Evolutionary conservation across 2,888 invertebrate species (phyloP).

Genomic region (Torymus texanus): DNA sequence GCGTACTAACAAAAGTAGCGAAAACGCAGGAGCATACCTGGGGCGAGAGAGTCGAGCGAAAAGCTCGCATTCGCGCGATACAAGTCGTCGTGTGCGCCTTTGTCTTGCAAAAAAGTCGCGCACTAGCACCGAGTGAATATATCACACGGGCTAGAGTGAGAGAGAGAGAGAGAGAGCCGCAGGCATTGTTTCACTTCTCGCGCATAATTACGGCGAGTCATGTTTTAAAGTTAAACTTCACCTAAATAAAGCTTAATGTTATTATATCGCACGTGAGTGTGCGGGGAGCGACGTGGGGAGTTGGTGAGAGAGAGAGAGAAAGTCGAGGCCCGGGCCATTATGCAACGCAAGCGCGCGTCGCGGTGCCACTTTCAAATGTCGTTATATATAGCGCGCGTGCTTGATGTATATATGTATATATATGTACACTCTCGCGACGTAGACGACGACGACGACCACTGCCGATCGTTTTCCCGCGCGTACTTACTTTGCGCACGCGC

Average conservation of each 20-base stretch:
- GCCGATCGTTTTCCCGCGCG: conserved; percentile 27
- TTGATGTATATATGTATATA: background rate
- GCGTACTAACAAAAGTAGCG: conserved; percentile 32
- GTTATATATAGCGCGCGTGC: conserved; percentile 43
- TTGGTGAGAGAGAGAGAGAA: background rate
- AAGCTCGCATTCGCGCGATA: conserved; percentile 54
- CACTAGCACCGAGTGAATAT: conserved; percentile 62
- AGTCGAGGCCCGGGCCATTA: conserved; percentile 60
- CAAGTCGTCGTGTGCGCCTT: conserved; percentile 61
- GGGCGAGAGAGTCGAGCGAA: conserved; percentile 10
- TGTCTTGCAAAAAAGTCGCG: conserved; percentile 71
- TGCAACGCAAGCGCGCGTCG: conserved; percentile 51
- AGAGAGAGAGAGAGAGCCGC: conserved; percentile 54
- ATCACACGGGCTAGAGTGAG: conserved; percentile 64
- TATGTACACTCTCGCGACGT: background rate
- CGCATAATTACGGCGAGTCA: conserved; percentile 73
- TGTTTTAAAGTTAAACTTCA: conserved; percentile 73
- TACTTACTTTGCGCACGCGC: conserved; percentile 4
- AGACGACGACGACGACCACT: background rate
- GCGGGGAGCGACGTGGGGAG: background rate
- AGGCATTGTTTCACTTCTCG: conserved; percentile 72
- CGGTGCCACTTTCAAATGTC: conserved; percentile 62
- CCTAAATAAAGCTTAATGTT: conserved; percentile 74
- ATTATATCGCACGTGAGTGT: conserved; percentile 63
- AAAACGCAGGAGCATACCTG: conserved; percentile 1